phyloP scores from a whole-genome alignment of 2,888 invertebrate species.

The Lapara coniferarum region DNA sequence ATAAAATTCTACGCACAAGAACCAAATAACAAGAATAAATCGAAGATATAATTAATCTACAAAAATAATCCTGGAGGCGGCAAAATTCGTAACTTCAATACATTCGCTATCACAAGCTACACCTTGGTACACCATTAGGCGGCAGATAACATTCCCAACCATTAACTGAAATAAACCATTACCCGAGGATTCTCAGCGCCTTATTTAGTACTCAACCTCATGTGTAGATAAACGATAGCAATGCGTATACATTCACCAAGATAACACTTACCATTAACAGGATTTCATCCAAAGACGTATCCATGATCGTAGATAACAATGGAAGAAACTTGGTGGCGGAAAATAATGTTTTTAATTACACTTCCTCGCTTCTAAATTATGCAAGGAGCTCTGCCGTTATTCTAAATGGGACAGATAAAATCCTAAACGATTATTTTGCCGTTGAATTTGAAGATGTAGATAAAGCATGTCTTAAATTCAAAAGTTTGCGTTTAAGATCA shows the following conservation, averaged over 20 bases:
- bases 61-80: constrained; percentile 30
- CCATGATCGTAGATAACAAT: constrained; percentile 67
- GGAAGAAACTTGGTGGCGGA: constrained; percentile 54
- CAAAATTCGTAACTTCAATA: constrained; percentile 14
- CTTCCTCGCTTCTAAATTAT: constrained; percentile 64
- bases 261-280: constrained; percentile 59
- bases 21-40: constrained; percentile 5
- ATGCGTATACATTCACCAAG: constrained; percentile 46
- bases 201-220: constrained; percentile 32
- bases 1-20: background rate
- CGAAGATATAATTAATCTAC: constrained; percentile 30
- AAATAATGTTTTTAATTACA: constrained; percentile 74
- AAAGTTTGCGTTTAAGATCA: constrained; percentile 28
- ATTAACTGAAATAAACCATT: constrained; percentile 22
- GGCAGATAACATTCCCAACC: constrained; percentile 16
- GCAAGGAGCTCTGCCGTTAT: constrained; percentile 62
- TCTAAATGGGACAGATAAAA: constrained; percentile 69
- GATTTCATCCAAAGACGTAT: constrained; percentile 51
- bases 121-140: constrained; percentile 11
- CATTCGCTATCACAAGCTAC: constrained; percentile 4
- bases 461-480: constrained; percentile 31
- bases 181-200: constrained; percentile 25
- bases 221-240: constrained; percentile 59
- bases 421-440: constrained; percentile 61
- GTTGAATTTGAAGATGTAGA: constrained; percentile 48